These are phyloP conservation scores for Drosophila insularis DNA, from an alignment of 1,140 invertebrate species.

Conservation along the genomic window DNA sequence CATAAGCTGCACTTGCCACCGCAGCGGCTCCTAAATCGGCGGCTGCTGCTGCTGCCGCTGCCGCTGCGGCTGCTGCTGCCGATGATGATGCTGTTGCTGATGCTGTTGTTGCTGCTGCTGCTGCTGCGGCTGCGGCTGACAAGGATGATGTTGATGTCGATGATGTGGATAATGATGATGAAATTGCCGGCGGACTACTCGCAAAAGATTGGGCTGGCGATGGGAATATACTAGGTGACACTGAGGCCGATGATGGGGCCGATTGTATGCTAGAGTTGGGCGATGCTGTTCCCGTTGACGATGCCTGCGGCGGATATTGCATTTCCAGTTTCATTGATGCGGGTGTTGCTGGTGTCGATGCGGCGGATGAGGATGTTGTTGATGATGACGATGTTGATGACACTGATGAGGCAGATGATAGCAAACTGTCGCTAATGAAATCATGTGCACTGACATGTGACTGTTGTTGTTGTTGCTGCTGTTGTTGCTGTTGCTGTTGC, in stretches of 20 bases:
- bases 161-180: constrained; percentile 12
- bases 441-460: constrained; percentile 24
- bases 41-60: constrained; percentile 61
- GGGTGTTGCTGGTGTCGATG: constrained; percentile 35
- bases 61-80: constrained; percentile 52
- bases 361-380: constrained; percentile 17
- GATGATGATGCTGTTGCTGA: constrained; percentile 32
- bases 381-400: constrained; percentile 33
- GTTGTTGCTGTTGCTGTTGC: no score
- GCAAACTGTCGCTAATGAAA: constrained; percentile 47
- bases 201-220: constrained; percentile 76
- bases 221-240: constrained; percentile 76
- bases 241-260: constrained; percentile 73
- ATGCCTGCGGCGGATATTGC: constrained; percentile 79
- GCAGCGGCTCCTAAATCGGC: constrained; percentile 75
- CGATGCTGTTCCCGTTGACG: constrained; percentile 78
- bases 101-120: constrained; percentile 1
- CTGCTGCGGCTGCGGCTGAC: constrained; percentile 16
- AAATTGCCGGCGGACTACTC: constrained; percentile 67
- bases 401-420: constrained; percentile 36
- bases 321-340: constrained; percentile 75
- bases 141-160: neutral
- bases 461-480: constrained; percentile 33
- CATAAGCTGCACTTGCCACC: constrained; percentile 72
- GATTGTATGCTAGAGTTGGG: constrained; percentile 77